Percentiles rank a stretch among this genome's conserved stretches.
Evolutionary conservation across 2,888 invertebrate species (phyloP).

Genomic region (Odontomyia ornata): DNA sequence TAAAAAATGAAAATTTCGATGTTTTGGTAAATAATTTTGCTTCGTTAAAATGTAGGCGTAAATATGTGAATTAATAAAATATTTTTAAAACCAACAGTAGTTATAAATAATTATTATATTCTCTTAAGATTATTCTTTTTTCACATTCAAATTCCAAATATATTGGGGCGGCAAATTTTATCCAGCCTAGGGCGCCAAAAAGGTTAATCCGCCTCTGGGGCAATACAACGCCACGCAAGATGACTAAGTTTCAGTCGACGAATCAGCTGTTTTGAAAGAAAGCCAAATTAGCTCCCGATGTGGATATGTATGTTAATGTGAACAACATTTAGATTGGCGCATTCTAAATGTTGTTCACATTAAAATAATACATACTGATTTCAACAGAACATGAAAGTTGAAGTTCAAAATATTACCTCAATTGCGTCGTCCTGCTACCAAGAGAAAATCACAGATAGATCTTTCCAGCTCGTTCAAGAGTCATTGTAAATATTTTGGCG

Average conservation of each 20-base stretch:
- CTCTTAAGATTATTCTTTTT: no score
- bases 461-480: constrained; percentile 27
- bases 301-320: constrained; percentile 30
- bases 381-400: constrained; percentile 42
- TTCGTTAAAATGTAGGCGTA: no score
- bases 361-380: constrained; percentile 40
- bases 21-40: no score
- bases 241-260: constrained; percentile 11
- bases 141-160: no score
- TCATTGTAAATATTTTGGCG: constrained; percentile 43
- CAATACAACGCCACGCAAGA: constrained; percentile 33
- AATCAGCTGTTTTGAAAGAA: constrained; percentile 42
- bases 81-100: no score
- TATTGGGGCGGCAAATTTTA: no score
- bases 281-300: constrained; percentile 47
- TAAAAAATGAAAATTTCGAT: no score
- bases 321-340: constrained; percentile 40
- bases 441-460: constrained; percentile 2
- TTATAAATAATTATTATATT: no score
- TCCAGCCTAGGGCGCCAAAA: no score
- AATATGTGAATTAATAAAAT: no score
- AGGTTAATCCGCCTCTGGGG: no score
- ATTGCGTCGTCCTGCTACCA: neutral
- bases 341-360: constrained; percentile 44
- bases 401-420: constrained; percentile 42